Base-by-base conservation (phyloP, 2,888 invertebrate genomes). In the Drosophila merina region DNA sequence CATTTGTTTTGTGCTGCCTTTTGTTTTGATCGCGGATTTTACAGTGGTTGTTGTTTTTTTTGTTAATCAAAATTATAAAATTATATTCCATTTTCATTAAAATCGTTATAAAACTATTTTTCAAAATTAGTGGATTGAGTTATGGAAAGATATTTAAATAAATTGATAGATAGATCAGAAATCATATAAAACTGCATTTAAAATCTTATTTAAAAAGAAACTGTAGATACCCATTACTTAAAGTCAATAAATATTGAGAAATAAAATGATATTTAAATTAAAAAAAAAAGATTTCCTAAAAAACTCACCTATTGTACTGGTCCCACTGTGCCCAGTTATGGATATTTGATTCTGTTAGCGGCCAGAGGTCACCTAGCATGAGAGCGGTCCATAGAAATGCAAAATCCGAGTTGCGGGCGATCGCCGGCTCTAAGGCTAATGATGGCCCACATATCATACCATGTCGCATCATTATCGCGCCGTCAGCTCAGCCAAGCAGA, bases 21-120 rank as follows among this genome's bases (percentile, higher is more conserved):
- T 81, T 86, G 85, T 80, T 87, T 72, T 81, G 87, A 78, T 80
- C 86, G 57, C 20, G 26, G 70, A 68, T 56, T 57, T 63, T 58
- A 74, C 71, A 73, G 74, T 82, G 86, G 63, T 64, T 49, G 4
- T 28, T 28, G 4, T 28, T 28, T 28, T 28, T 28, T 9, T 33
- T 36, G 28, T 48, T 36, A 8, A 28, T 36, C 9, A 26, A 38
- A 54, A 42, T 42, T 8, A 28, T 42, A 10, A 30, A 40, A 30
- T 5, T 12, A 10, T 54, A 25, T 12, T 36, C 4, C 5, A 36
- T 36, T 20, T 12, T 9, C 8, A 14, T 14, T 4, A 42, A 42
- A 42, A 14, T 9, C 14, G 20, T 42, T 42, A 20, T 42, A 8
- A 8, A 40, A 2, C 40, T 20, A 20, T 40, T 40, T 20, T 14